Evolutionary conservation across 37 sponge, comb jelly and placozoan genomes (phyloP), one percentile per base, ranked within the genome.

Genomic region (Lycopodina hypogea): DNA sequence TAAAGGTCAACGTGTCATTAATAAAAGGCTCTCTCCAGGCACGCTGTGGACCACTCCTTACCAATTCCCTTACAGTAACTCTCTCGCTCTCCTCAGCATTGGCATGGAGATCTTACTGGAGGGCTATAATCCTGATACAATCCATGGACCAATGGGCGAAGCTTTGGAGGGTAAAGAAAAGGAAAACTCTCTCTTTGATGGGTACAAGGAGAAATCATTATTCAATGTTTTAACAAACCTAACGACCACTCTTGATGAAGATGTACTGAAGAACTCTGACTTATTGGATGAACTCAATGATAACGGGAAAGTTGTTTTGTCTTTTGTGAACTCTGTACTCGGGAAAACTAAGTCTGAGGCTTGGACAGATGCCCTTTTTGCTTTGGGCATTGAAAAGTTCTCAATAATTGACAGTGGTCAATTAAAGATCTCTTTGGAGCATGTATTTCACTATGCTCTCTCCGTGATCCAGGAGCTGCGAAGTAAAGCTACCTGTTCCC

Each of bases 281-380:
- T 14, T 60, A 42, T 32, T 84, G 24, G 30, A 56, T 1, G 78
- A 53, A 22, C 35, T 87, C 14, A 63, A 63, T 21, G 14, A 19
- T 1, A 81, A 69, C 1, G 77, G 83, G 0, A 69, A 77, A 23
- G 37, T 33, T 2, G 78, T 71, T 42, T 34, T 81, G 0, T 55
- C 77, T 21, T 69, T 69, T 30, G 57, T 45, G 56, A 81, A 77
- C 26, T 34, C 76, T 1, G 28, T 87, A 19, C 66, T 80, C 17
- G 83, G 68, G 2, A 48, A 48, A 15, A 34, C 60, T 62, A 71
- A 72, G 15, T 2, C 29, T 19, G 88, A 81, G 34, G 88, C 88
- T 21, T 87, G 88, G 88, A 36, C 38, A 64, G 88, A 87, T 72
- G 83, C 83, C 28, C 66, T 87, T 23, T 61, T 81, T 62, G 41